Conservation (phyloP, 2,888 invertebrate species). For the Ischnus inquisitorius region DNA sequence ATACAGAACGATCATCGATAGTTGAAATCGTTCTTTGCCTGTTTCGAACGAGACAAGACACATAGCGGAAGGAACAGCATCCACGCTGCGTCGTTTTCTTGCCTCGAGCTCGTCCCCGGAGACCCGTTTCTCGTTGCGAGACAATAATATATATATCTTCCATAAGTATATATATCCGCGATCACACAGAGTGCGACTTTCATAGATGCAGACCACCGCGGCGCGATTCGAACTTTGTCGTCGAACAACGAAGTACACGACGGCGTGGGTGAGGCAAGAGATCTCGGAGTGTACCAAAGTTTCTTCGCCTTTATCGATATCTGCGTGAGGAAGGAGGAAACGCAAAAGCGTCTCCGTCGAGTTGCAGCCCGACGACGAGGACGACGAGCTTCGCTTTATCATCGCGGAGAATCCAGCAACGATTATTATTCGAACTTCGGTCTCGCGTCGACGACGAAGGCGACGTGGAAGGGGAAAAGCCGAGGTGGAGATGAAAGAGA, state of each 20-base stretch:
- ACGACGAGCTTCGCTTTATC: slow-evolving; percentile 42
- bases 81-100: not conserved
- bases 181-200: not conserved
- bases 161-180: slow-evolving; percentile 17
- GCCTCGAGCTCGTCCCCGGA: not conserved
- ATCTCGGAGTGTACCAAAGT: slow-evolving; percentile 42
- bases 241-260: slow-evolving; percentile 40
- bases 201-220: slow-evolving; percentile 1
- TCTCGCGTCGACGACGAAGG: not conserved
- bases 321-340: slow-evolving; percentile 28
- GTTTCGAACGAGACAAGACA: not conserved
- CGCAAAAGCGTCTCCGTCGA: not conserved
- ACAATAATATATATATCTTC: slow-evolving; percentile 21
- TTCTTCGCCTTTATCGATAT: slow-evolving; percentile 57
- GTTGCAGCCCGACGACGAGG: slow-evolving; percentile 8
- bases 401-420: slow-evolving; percentile 37
- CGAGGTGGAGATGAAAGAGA: slow-evolving; percentile 1
- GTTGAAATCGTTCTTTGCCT: not conserved
- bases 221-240: slow-evolving; percentile 54
- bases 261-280: not conserved
- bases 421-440: slow-evolving; percentile 61
- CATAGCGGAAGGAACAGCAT: not conserved
- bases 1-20: not conserved
- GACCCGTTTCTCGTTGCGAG: not conserved
- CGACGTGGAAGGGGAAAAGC: slow-evolving; percentile 12